These are phyloP conservation scores for Pteropus rufus DNA, from an alignment of 2,797 vertebrate species.

Conservation along the genomic window DNA sequence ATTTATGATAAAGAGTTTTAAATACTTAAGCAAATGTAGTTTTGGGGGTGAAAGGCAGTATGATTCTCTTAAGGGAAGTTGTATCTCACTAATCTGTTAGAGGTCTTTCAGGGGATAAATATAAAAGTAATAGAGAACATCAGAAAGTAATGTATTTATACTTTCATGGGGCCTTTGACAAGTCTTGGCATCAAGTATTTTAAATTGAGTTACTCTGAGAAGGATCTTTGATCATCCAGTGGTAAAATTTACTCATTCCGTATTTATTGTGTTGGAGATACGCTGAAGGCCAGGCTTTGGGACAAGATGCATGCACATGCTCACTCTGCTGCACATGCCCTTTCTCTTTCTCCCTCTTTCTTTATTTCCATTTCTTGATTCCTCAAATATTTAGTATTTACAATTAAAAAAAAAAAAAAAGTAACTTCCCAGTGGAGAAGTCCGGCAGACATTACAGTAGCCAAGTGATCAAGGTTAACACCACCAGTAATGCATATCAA, in stretches of 20 bases:
- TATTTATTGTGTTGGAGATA: conserved; percentile 8
- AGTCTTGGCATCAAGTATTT: conserved; percentile 18
- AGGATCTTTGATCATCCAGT: not conserved
- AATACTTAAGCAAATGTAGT: conserved; percentile 31
- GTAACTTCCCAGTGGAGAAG: not conserved
- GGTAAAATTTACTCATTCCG: not conserved
- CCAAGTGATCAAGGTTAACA: not conserved
- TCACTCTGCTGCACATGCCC: not conserved
- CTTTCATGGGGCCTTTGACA: not conserved
- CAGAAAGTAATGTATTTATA: not conserved
- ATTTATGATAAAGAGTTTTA: conserved; percentile 57
- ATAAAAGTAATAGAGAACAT: not conserved
- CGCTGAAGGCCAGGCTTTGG: conserved; percentile 12
- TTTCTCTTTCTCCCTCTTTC: not conserved
- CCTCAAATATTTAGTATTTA: conserved; percentile 41
- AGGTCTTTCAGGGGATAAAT: conserved; percentile 44
- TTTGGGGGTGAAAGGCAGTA: not conserved
- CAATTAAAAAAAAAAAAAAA: not conserved
- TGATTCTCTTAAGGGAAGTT: conserved; percentile 6
- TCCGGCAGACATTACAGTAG: not conserved
- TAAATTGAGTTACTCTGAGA: conserved; percentile 17
- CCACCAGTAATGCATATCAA: not conserved
- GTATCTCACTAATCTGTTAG: conserved; percentile 27
- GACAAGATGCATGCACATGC: not conserved
- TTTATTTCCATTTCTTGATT: conserved; percentile 22